These are phyloP conservation scores for Nothobranchius furzeri DNA, from an alignment of 2,113 vertebrate genomes.

Conservation along the genomic window DNA sequence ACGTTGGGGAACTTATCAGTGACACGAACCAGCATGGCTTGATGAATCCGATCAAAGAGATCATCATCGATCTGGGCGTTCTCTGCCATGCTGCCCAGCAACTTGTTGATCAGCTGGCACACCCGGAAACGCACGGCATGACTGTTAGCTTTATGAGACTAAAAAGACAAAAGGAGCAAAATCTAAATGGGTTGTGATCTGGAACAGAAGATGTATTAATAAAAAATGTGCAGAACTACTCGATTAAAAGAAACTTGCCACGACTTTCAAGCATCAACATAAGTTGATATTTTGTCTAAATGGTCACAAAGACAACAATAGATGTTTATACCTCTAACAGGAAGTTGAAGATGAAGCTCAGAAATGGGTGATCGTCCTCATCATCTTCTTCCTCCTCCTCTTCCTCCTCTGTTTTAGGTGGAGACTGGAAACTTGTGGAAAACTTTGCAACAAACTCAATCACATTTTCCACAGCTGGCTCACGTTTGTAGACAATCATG, in stretches of 20 bases:
- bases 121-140: conserved; percentile 90
- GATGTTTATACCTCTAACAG: conserved; percentile 85
- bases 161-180: conserved; percentile 5
- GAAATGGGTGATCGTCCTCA: conserved; percentile 82
- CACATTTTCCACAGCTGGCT: conserved; percentile 87
- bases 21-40: conserved; percentile 89
- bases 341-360: conserved; percentile 90
- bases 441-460: conserved; percentile 91
- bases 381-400: conserved; percentile 68
- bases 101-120: conserved; percentile 93
- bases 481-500: conserved; percentile 91
- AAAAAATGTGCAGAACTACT: neutral
- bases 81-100: conserved; percentile 92
- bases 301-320: neutral
- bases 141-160: conserved; percentile 89
- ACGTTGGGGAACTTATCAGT: conserved; percentile 95
- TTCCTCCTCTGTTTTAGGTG: conserved; percentile 65
- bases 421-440: conserved; percentile 84
- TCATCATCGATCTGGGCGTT: conserved; percentile 94
- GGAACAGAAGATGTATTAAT: neutral
- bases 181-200: neutral
- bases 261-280: no score
- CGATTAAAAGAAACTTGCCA: no score
- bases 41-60: conserved; percentile 91
- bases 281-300: neutral